A percentile compares a stretch with the other conserved stretches of the same genome.
Evolutionary conservation across 1,140 invertebrate genomes (phyloP).

Genomic region (Hycleus cichorii): DNA sequence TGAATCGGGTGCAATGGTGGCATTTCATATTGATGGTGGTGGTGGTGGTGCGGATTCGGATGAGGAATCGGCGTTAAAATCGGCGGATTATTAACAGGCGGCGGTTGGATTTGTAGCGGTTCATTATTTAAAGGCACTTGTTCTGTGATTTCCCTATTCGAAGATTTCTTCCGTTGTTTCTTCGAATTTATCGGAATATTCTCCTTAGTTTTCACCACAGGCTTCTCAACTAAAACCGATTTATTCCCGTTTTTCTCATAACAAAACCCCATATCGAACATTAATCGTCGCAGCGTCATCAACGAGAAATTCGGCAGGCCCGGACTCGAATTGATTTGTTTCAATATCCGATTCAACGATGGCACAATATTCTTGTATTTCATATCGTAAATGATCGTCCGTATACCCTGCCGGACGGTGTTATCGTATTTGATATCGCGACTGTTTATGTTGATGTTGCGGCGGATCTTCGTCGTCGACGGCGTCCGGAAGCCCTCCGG

Average conservation of each 20-base stretch:
- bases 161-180: too few relatives aligned
- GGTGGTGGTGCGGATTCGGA: not conserved
- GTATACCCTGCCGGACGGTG: conserved; percentile 28
- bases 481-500: conserved; percentile 35
- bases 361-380: conserved; percentile 32
- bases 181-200: too few relatives aligned
- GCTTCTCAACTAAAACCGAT: conserved; percentile 32
- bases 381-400: conserved; percentile 34
- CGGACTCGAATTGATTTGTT: conserved; percentile 27
- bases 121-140: conserved; percentile 1
- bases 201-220: not conserved
- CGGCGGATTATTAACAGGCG: not conserved
- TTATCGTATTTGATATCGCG: conserved; percentile 35
- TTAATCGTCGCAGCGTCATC: conserved; percentile 34
- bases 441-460: conserved; percentile 36
- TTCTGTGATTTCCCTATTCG: too few relatives aligned
- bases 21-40: not conserved
- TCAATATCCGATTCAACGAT: conserved; percentile 34
- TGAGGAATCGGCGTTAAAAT: conserved; percentile 3
- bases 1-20: not conserved
- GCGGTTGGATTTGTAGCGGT: not conserved
- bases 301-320: conserved; percentile 35
- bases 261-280: conserved; percentile 37
- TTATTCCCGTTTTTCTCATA: conserved; percentile 37
- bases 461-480: conserved; percentile 34